phyloP scores from a whole-genome alignment of 2,113 vertebrate genomes.

The Thalassoma bifasciatum region DNA sequence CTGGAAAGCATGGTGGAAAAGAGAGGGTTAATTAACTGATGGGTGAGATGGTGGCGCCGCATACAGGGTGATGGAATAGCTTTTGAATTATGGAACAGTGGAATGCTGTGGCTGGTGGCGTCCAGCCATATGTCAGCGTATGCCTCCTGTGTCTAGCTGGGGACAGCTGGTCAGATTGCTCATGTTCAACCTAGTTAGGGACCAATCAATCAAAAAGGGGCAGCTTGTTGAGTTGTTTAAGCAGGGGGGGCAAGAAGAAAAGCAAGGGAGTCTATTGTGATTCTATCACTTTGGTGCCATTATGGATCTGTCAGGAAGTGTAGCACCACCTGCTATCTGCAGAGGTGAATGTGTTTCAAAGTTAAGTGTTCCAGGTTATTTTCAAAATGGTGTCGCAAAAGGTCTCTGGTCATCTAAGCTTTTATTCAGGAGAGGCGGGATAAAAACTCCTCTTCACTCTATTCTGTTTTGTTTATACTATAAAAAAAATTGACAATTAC shows the following conservation, averaged over 20 bases:
- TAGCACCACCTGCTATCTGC: conserved; percentile 29
- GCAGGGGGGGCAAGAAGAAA: conserved; percentile 39
- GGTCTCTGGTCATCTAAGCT: background rate
- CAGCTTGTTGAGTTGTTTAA: conserved; percentile 69
- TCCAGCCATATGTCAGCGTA: conserved; percentile 76
- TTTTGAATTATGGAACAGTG: conserved; percentile 81
- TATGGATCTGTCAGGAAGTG: conserved; percentile 62
- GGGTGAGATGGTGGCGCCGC: conserved; percentile 53
- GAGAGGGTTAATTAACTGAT: conserved; percentile 74
- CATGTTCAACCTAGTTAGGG: conserved; percentile 74
- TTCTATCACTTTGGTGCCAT: conserved; percentile 64
- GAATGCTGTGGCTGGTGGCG: conserved; percentile 77
- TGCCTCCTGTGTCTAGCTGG: conserved; percentile 64
- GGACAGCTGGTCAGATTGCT: conserved; percentile 82
- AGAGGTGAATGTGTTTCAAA: conserved; percentile 17
- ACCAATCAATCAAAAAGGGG: conserved; percentile 79
- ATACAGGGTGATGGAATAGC: conserved; percentile 75
- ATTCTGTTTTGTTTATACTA: conserved; percentile 1
- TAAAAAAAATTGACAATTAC: background rate
- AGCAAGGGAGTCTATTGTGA: conserved; percentile 62
- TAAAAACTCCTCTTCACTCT: background rate
- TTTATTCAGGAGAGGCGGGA: background rate
- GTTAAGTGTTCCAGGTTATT: background rate
- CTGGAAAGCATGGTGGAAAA: conserved; percentile 24
- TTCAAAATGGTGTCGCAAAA: conserved; percentile 9